Evolutionary conservation across 2,113 vertebrate genomes (phyloP).

Genomic region (Forbesichthys papilliferus): DNA sequence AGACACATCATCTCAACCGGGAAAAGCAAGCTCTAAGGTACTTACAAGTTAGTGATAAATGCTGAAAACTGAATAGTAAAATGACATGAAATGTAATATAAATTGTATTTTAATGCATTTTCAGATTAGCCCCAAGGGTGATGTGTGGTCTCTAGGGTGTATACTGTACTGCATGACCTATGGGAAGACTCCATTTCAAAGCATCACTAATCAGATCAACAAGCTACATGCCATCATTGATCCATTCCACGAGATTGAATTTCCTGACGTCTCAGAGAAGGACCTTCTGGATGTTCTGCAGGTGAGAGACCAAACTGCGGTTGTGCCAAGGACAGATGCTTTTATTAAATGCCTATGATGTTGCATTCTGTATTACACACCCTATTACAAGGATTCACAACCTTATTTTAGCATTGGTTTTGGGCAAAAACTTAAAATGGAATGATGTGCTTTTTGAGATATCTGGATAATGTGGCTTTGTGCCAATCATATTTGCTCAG

Average conservation of each 20-base stretch:
- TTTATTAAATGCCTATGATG: not conserved
- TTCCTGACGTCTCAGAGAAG: conserved; percentile 89
- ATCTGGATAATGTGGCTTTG: no score
- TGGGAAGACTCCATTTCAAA: conserved; percentile 94
- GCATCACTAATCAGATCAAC: conserved; percentile 90
- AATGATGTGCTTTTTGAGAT: no score
- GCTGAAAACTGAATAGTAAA: not conserved
- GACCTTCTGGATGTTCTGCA: conserved; percentile 93
- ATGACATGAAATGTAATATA: not conserved
- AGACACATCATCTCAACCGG: conserved; percentile 86
- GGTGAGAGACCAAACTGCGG: conserved; percentile 69
- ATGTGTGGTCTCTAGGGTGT: conserved; percentile 96
- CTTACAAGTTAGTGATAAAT: not conserved
- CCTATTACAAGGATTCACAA: not conserved
- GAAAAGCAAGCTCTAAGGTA: conserved; percentile 90
- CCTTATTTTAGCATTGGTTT: not conserved
- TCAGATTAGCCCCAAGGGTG: conserved; percentile 94
- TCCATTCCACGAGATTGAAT: conserved; percentile 84
- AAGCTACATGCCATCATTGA: conserved; percentile 95
- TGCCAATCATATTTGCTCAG: no score
- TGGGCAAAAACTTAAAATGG: no score
- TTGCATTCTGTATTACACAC: not conserved
- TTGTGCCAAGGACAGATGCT: no score
- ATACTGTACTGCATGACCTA: conserved; percentile 98
- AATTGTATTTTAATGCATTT: not conserved